phyloP scores from a whole-genome alignment of 2,113 vertebrate genomes.

The Parus major region DNA sequence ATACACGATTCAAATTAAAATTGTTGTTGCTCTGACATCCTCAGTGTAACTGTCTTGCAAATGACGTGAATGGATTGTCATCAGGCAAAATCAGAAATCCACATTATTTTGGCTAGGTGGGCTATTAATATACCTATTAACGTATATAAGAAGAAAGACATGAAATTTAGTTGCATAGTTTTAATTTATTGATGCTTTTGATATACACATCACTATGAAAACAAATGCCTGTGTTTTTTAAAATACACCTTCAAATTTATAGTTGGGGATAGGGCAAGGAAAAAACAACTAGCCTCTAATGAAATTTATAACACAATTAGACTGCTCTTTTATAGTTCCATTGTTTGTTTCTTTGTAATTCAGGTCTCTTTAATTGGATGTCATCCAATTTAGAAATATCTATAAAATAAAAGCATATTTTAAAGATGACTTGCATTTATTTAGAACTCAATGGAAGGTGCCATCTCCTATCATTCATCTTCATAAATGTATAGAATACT shows the following conservation, averaged over 20 bases:
- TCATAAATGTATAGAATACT: not conserved
- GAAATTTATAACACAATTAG: slow-evolving; percentile 32
- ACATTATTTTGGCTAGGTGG: not conserved
- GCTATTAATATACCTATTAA: slow-evolving; percentile 9
- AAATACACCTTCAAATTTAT: not conserved
- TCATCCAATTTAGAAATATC: not conserved
- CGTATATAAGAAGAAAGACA: not conserved
- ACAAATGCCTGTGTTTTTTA: not conserved
- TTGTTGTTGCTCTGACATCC: not conserved
- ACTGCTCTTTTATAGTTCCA: not conserved
- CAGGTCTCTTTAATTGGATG: not conserved
- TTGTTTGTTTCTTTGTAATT: slow-evolving; percentile 20
- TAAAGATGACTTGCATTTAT: not conserved
- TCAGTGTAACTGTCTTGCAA: not conserved
- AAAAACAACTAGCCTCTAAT: not conserved
- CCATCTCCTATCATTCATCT: not conserved
- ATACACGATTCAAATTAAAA: not conserved
- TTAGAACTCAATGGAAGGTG: not conserved
- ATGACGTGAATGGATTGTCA: not conserved
- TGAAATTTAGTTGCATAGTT: not conserved
- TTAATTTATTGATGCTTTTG: not conserved
- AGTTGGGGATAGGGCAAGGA: not conserved
- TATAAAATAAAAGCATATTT: not conserved
- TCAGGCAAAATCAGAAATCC: slow-evolving; percentile 14
- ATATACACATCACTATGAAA: not conserved